A percentile compares a stretch with the other conserved stretches of the same genome.
These are phyloP conservation scores for Subacronicta megacephala DNA, from an alignment of 2,888 invertebrate genomes.

Conservation along the genomic window DNA sequence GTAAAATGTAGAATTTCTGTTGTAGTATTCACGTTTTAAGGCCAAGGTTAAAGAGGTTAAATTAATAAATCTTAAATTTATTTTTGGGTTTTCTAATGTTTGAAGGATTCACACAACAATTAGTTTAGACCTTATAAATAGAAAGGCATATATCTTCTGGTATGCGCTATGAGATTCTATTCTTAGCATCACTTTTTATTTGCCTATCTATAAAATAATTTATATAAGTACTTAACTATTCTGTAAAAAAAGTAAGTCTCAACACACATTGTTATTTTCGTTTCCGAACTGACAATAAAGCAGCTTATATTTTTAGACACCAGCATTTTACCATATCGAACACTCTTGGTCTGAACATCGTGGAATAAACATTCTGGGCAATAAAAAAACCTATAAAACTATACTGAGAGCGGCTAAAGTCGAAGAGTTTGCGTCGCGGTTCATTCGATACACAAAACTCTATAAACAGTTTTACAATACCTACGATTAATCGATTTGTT, in stretches of 20 bases:
- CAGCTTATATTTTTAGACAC: constrained; percentile 17
- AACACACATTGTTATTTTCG: neutral
- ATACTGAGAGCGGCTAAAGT: constrained; percentile 17
- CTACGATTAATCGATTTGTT: constrained; percentile 30
- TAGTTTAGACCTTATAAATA: no score
- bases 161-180: no score
- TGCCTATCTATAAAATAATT: no score
- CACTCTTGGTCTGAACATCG: constrained; percentile 25
- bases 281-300: constrained; percentile 12
- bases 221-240: no score
- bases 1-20: constrained; percentile 22
- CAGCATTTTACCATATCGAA: constrained; percentile 13
- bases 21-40: constrained; percentile 32
- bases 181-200: no score
- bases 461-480: constrained; percentile 16
- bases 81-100: neutral
- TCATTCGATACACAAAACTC: constrained; percentile 11
- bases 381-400: constrained; percentile 47
- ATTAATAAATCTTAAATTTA: neutral
- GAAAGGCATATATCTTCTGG: no score
- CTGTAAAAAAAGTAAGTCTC: no score
- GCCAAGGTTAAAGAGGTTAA: constrained; percentile 30
- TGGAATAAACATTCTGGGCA: constrained; percentile 36
- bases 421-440: constrained; percentile 4
- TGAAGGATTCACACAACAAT: no score